Percentiles rank a stretch among this genome's conserved stretches.
These are phyloP conservation scores for Lineus longissimus DNA, from an alignment of 1,140 invertebrate genomes.

Conservation along the genomic window DNA sequence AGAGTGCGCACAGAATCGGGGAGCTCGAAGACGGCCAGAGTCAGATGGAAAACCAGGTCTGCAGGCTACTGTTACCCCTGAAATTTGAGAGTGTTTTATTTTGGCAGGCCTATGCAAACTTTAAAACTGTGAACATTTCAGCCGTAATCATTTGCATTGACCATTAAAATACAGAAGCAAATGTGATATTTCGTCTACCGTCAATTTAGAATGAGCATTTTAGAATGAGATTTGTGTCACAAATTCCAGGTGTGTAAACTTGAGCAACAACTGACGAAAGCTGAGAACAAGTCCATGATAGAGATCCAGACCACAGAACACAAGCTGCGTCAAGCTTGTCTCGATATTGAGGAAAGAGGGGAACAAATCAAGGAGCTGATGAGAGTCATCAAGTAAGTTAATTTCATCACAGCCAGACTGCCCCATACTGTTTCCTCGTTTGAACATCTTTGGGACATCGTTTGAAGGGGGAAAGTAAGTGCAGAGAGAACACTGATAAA, in stretches of 20 bases:
- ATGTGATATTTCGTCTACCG: too few relatives aligned
- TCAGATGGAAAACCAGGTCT: slow-evolving; percentile 31
- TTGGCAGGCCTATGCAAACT: neutral
- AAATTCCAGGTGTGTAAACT: slow-evolving; percentile 30
- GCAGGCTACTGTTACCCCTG: neutral
- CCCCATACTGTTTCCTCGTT: too few relatives aligned
- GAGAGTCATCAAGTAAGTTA: slow-evolving; percentile 1
- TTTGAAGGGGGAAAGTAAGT: too few relatives aligned
- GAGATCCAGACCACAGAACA: slow-evolving; percentile 35
- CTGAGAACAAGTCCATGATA: slow-evolving; percentile 31
- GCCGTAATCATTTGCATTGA: too few relatives aligned
- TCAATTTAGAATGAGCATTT: too few relatives aligned
- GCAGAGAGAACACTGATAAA: too few relatives aligned
- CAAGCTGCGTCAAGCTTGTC: slow-evolving; percentile 31
- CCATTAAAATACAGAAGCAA: too few relatives aligned
- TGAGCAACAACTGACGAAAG: slow-evolving; percentile 36
- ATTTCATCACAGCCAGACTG: neutral
- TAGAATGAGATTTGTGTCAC: too few relatives aligned
- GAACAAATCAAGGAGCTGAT: slow-evolving; percentile 16
- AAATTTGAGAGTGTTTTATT: neutral
- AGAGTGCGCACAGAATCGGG: slow-evolving; percentile 26
- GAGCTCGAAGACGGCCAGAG: slow-evolving; percentile 35
- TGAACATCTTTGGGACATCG: too few relatives aligned
- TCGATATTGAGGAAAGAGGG: slow-evolving; percentile 27
- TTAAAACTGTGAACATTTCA: too few relatives aligned